Conservation (phyloP, 2,797 vertebrate species). For the Platyrinchus mystaceus region DNA sequence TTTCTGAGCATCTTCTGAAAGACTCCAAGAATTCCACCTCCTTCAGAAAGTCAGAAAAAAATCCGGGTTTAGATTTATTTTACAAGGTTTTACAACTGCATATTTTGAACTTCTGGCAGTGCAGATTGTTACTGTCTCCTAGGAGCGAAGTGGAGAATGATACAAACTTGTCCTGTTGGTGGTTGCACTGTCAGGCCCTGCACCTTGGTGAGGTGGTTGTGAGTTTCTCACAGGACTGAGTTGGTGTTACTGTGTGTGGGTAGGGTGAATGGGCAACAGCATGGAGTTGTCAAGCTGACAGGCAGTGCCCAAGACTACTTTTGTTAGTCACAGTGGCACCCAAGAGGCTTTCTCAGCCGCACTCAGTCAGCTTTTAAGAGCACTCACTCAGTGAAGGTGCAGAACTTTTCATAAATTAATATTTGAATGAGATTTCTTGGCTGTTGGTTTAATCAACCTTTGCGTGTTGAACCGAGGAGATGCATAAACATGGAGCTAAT, state of each 20-base stretch:
- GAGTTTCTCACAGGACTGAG: not conserved
- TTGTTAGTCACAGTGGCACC: not conserved
- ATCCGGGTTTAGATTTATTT: not conserved
- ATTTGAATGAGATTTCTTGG: not conserved
- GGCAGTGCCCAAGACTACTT: not conserved
- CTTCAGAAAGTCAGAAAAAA: constrained; percentile 9
- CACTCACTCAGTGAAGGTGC: not conserved
- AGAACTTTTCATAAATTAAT: not conserved
- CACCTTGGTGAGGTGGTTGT: not conserved
- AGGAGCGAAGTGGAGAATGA: not conserved
- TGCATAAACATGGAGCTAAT: not conserved
- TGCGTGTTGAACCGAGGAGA: not conserved
- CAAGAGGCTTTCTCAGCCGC: not conserved
- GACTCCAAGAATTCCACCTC: constrained; percentile 9
- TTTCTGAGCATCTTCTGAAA: not conserved
- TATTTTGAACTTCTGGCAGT: not conserved
- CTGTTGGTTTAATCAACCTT: not conserved
- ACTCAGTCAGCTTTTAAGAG: not conserved
- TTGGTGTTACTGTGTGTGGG: not conserved
- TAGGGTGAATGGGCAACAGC: not conserved
- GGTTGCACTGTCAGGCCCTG: not conserved
- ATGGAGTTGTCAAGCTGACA: not conserved
- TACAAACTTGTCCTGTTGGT: not conserved
- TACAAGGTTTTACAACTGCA: not conserved
- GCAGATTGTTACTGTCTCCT: not conserved